phyloP scores from a whole-genome alignment of 2,113 vertebrate species.

The Tachysurus fulvidraco region DNA sequence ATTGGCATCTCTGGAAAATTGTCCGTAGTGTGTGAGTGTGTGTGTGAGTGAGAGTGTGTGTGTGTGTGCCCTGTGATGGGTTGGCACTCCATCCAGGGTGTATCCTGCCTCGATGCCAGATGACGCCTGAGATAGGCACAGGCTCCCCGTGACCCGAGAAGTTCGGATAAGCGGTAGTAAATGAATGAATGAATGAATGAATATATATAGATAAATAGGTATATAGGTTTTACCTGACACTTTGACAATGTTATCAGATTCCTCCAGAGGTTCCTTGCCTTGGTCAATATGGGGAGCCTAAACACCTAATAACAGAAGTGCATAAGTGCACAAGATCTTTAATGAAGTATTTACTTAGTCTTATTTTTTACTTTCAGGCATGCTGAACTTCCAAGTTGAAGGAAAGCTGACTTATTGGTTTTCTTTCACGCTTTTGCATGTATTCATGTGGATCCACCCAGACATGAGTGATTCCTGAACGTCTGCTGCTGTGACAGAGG shows the following conservation, averaged over 20 bases:
- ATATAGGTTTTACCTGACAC: neutral
- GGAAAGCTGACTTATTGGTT: neutral
- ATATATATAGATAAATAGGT: no score
- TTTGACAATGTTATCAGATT: slow-evolving; percentile 53
- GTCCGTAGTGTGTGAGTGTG: no score
- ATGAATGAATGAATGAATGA: no score
- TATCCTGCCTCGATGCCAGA: no score
- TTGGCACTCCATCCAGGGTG: no score
- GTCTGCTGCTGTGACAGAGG: neutral
- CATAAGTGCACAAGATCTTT: neutral
- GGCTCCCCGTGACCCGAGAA: no score
- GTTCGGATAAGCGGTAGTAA: no score
- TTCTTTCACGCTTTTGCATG: neutral
- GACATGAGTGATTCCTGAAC: neutral
- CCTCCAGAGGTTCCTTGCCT: neutral
- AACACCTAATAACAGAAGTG: neutral
- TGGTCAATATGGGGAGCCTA: neutral
- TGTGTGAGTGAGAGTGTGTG: no score
- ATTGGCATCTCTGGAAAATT: no score
- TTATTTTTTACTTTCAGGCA: neutral
- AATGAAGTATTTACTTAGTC: neutral
- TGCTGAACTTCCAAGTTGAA: neutral
- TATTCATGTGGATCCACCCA: neutral
- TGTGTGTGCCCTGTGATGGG: no score
- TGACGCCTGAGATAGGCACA: no score